Evolutionary conservation across 2,888 invertebrate genomes (phyloP), one percentile per base, ranked within the genome.

Genomic region (Epiblema foenella): DNA sequence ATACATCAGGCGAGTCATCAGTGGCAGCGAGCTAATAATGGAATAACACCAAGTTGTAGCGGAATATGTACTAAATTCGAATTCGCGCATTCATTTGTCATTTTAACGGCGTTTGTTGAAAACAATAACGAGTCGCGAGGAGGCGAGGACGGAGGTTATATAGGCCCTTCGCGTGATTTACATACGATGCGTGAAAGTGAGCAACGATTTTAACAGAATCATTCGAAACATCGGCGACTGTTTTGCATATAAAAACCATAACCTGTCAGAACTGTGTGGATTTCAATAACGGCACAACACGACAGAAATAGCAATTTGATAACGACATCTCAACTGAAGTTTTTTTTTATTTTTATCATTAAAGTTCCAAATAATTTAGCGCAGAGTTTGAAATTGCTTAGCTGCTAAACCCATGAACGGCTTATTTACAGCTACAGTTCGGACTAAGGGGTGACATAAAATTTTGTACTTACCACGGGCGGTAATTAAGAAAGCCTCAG

Each of bases 181-280:
- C 86, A 85, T 82, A 81, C 78, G 81, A 78, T 74, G 77, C 83
- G 82, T 71, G 79, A 71, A 67, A 72, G 74, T 68, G 59, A 75
- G 73, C 67, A 68, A 52, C 65, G 66, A 54, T 75, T 80, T 81
- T 78, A 86, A 85, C 83, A 77, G 76, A 87, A 85, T 85, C 83
- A 84, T 85, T 81, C 77, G 79, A 75, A 80, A 81, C 83, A 85
- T 81, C 81, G 82, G 78, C 77, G 74, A 72, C 78, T 80, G 80
- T 75, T 86, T 85, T 83, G 81, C 83, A 84, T 87, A 82, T 80
- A 83, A 82, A 83, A 83, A 81, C 78, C 77, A 62, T 72, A 52
- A 20, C 33, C 24, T 63, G 63, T 37, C 52, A 20, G n/a, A 12
- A 20, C 29, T 18, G 59, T 12, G 37, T 1, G 10, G 29, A 29